Evolutionary conservation across 2,113 vertebrate species (phyloP), one percentile per base, ranked within the genome.

Genomic region (Nettapus auritus): DNA sequence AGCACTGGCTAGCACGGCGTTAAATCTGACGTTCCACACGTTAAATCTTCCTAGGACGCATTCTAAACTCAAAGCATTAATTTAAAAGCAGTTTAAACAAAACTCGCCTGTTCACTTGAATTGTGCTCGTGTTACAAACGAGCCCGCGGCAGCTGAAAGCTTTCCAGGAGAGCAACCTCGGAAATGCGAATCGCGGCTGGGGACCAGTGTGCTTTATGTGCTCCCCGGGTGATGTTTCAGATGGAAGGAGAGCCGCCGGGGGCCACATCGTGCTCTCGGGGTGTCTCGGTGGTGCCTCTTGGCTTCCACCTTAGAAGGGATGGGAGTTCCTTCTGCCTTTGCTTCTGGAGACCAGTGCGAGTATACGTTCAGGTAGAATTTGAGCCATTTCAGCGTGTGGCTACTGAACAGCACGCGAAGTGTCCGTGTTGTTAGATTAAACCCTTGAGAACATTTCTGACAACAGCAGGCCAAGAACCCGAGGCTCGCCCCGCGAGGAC

Each of bases 1-100:
- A 98, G 97, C 98, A 97, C 96, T 90, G 95, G 89, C 94, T 97
- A 94, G 92, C 98, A 98, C 97, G 98, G 96, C 97, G 96, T 96
- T 96, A 94, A 92, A 88, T 89, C 86, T 97, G 96, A 88, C 85
- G 95, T 93, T 95, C 94, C 87, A 78, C 73, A 86, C 92, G 84
- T 97, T 97, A 91, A 85, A 82, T 89, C 81, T 77, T 87, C 18
- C 46, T 74, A 90, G 68, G 87, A 97, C 88, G 92, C 79, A 82
- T 82, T 94, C 85, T 94, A 77, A 83, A 86, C 75, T 79, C 84
- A 92, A 96, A 97, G 94, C 89, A 94, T 95, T 94, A 87, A 79
- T 75, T 94, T 48, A 97, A 95, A 86, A 88, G 95, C 53, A 93
- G 76, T 90, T 97, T 93, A 97, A 93, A 87, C 88, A 96, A 94